Evolutionary conservation across 2,888 invertebrate genomes (phyloP), one percentile per base, ranked within the genome.

Genomic region (Conops quadrifasciatus): DNA sequence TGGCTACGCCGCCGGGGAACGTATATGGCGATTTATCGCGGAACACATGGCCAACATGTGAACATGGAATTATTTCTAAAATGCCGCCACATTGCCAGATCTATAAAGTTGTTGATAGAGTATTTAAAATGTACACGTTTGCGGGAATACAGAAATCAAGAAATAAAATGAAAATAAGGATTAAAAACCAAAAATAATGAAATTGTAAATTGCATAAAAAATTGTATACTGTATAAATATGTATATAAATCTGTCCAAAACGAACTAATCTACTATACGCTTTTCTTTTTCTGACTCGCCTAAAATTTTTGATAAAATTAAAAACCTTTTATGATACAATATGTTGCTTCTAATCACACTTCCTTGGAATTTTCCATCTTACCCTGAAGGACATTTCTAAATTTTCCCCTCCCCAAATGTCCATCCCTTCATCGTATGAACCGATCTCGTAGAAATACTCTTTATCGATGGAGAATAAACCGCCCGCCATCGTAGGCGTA

Each of bases 401-500:
- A 82, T 88, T 87, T 80, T 87, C 87, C 72, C 87, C 86, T 66
- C 98, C 99, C 98, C 98, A 99, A 81, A 99, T 98, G 87, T 98
- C 97, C 98, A 99, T 98, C 79, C 98, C 98, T 87, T 97, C 93
- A 86, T 99, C 99, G 86, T 99, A 99, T 69, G 97, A 93, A 68
- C 99, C 99, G 75, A 99, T 90, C 88, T 97, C 94, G 87, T 97
- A 96, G 89, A 99, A 99, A 87, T 97, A 99, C 28, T 97, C 94
- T 82, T 93, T 91, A 85, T 97, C 96, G 74, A 98, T 97, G 66
- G 98, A 94, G 85, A 95, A 95, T 49, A 98, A 87, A 0, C 98
- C 98, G 71, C 98, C 98, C 15, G 98, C 97, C 98, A 98, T 98
- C 0, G 98, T 98, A 0, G 98, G 98, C 0, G 98, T 97, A 76